Base-by-base conservation (phyloP, 2,113 vertebrate genomes). In the Andinoacara biseriatus region DNA sequence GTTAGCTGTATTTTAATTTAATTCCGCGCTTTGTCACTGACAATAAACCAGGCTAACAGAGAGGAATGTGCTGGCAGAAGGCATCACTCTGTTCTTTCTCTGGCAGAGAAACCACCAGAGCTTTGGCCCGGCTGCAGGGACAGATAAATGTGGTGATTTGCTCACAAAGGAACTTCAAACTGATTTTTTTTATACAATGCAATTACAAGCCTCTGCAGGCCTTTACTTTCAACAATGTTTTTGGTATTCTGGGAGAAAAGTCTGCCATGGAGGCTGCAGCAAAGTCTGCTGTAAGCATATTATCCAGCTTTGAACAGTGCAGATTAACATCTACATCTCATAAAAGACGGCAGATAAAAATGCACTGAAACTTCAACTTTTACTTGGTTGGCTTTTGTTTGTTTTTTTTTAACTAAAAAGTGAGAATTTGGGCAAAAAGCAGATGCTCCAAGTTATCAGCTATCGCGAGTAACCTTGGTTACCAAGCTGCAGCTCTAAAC, bases 21-120 rank as follows among this genome's bases (percentile, higher is more conserved):
- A 56, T 18, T 67, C 40, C 43, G 8, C 13, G 20, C 46, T 58
- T 79, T 85, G 58, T 52, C n/a, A 31, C 58, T 58, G 63, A 75
- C 46, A 80, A 33, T 57, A 65, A 75, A 40, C 29, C 52, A 24
- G 26, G 17, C 38, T 52, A 54, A 62, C 52, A 65, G 29, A 59
- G 77, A 49, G 52, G 69, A 54, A 14, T 9, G 38, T 74, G 67
- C n/a, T 76, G 82, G 65, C n/a, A 58, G 61, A 77, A 85, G 10
- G 56, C 80, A 76, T 81, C 52, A 24, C 84, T 72, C 69, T 81
- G 56, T 76, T 82, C 69, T 82, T 31, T 84, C 78, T 59, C 40
- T 88, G 67, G 60, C 75, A 85, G 76, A 80, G 35, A 86, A 61
- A 67, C 10, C 29, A 13, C 26, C 22, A 20, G 33, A 74, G 87